Conservation (phyloP, 2,888 invertebrate genomes). For the Osedax frankpressi region DNA sequence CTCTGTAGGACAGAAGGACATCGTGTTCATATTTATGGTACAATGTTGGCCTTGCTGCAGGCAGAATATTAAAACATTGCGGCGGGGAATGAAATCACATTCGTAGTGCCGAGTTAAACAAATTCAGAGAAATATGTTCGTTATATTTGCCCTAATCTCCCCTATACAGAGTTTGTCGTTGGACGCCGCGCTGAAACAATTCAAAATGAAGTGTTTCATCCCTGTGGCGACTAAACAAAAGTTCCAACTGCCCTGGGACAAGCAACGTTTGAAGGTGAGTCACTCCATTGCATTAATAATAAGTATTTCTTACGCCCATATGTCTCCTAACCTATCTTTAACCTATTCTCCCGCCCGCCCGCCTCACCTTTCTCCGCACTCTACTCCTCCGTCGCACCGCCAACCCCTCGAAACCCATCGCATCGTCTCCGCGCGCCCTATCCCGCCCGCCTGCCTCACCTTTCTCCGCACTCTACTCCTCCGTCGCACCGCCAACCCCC, state of each 20-base stretch:
- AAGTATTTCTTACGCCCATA: too few species aligned
- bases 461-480: not conserved
- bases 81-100: too few species aligned
- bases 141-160: too few species aligned
- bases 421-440: not conserved
- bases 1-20: too few species aligned
- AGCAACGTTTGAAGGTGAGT: not conserved
- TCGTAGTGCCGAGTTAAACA: too few species aligned
- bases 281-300: too few species aligned
- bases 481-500: not conserved
- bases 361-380: not conserved
- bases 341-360: too few species aligned
- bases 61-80: too few species aligned
- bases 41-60: too few species aligned
- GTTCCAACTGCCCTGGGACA: not conserved
- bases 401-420: not conserved
- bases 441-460: not conserved
- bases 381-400: not conserved
- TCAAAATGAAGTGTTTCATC: not conserved
- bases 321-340: too few species aligned
- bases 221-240: not conserved
- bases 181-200: not conserved
- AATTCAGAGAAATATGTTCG: too few species aligned
- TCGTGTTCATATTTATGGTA: too few species aligned
- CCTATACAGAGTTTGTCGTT: not conserved